These are phyloP conservation scores for Paratilapia polleni DNA, from an alignment of 2,113 vertebrate species.

Conservation along the genomic window DNA sequence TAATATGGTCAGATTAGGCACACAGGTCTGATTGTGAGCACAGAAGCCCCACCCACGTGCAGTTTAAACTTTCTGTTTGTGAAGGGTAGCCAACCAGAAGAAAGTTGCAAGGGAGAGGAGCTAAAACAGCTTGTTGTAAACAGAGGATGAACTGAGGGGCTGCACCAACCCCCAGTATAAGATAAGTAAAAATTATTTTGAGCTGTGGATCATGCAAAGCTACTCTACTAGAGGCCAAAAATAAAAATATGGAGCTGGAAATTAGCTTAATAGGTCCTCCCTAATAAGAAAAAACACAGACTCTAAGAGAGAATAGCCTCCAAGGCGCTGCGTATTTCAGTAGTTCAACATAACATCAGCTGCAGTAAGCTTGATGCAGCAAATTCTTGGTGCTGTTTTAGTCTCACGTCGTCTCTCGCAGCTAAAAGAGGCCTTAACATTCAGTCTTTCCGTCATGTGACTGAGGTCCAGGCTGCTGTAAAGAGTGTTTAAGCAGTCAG, in stretches of 20 bases:
- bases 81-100: neutral
- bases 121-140: neutral
- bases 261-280: neutral
- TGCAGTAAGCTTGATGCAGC: neutral
- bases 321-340: neutral
- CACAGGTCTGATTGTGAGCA: neutral
- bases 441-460: constrained; percentile 4
- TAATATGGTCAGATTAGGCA: neutral
- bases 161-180: neutral
- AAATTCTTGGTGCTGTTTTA: neutral
- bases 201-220: neutral
- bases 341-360: neutral
- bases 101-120: no score
- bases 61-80: neutral
- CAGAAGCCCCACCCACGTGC: neutral
- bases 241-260: neutral
- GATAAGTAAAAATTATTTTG: neutral
- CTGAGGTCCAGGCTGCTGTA: neutral
- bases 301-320: neutral
- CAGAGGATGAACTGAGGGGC: neutral
- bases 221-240: neutral
- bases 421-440: neutral
- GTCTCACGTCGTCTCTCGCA: neutral
- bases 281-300: neutral
- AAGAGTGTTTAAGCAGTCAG: neutral